Conservation (phyloP, 2,797 vertebrate genomes). For the Delichon dasypus region DNA sequence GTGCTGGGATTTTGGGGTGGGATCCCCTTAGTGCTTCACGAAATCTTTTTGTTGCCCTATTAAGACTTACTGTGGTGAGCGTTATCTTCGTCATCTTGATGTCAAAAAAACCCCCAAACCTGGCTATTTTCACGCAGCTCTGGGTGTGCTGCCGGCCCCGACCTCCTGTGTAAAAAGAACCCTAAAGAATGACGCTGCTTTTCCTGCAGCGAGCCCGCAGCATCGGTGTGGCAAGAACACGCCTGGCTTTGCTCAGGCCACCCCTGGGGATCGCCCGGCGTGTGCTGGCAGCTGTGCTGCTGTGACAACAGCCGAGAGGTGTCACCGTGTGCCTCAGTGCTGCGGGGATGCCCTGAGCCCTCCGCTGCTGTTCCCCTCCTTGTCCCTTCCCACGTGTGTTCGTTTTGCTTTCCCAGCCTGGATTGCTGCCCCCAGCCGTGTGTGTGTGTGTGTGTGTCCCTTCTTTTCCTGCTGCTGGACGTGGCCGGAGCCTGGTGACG, state of each 20-base stretch:
- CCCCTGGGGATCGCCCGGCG: neutral
- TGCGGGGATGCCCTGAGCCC: neutral
- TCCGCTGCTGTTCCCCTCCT: accelerated
- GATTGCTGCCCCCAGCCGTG: neutral
- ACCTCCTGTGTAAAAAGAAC: neutral
- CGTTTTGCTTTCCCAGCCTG: neutral
- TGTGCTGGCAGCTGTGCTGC: neutral
- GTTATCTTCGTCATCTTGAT: neutral
- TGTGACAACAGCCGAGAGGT: neutral
- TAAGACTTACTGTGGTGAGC: neutral
- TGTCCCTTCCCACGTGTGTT: neutral
- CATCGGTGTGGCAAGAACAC: accelerated
- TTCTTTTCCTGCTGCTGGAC: neutral
- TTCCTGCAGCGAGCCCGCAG: neutral
- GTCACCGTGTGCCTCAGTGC: neutral
- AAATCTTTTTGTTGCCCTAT: neutral
- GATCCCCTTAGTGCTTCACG: neutral
- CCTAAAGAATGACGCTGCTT: neutral
- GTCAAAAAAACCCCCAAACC: accelerated
- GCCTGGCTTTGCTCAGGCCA: neutral
- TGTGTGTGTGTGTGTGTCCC: neutral
- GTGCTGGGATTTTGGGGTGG: accelerated
- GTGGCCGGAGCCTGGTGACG: neutral
- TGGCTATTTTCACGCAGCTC: neutral
- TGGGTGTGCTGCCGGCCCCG: neutral